Evolutionary conservation across 1,140 invertebrate species (phyloP), one percentile per base, ranked within the genome.

Genomic region (Nomia melanderi): DNA sequence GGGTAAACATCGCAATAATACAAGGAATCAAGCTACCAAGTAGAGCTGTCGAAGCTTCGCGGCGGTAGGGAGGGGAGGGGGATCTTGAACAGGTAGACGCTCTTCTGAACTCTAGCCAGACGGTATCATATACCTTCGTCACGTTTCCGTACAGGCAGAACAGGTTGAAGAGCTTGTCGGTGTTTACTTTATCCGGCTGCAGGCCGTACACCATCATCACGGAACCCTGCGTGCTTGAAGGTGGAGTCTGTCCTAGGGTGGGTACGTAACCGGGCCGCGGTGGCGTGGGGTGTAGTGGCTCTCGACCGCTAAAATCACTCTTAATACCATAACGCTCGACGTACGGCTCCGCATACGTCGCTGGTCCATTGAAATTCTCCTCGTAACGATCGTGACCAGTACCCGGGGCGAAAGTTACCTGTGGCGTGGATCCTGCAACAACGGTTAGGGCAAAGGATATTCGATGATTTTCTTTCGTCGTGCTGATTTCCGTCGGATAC

Each of bases 91-190:
- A 2, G n/a, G 20, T n/a, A 50, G n/a, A 50, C n/a, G 47, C 33
- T 36, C 8, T 36, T 36, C 3, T 3, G 3, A 36, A 5, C 33
- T 36, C 3, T 36, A 36, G 44, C 3, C 2, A 5, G 62, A 50
- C 1, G 50, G 25, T 39, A 36, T 12, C 12, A 50, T 74, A 12
- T 70, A 99, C 98, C 94, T 98, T 96, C 64, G 98, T 96, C 79
- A 99, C 98, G 91, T 99, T 99, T 78, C 99, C 99, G 92, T 99
- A 99, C 47, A 99, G 94, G 93, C 98, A 99, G 92, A 99, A 98
- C 69, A 99, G 93, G 93, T 99, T 99, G 94, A 99, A 99, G n/a
- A 99, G 94, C 88, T 96, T 96, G 91, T 99, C 98, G 78, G 97
- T 96, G 93, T 99, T 99, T 89, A 98, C 97, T 89, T 97, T 97